These are phyloP conservation scores for Mesoclemmys tuberculata DNA, from an alignment of 2,113 vertebrate genomes.

Conservation along the genomic window DNA sequence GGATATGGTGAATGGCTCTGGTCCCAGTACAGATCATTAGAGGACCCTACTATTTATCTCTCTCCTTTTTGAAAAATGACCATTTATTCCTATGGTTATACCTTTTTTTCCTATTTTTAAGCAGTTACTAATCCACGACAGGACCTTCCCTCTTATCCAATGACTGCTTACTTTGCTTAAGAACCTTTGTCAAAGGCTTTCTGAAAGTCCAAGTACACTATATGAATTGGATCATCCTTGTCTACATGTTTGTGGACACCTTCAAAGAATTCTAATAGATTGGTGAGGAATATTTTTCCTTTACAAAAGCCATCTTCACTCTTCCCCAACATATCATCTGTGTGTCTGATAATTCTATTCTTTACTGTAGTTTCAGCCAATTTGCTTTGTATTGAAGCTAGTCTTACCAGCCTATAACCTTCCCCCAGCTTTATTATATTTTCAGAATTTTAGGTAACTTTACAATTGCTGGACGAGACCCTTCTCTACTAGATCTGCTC, in stretches of 20 bases:
- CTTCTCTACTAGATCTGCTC: background rate
- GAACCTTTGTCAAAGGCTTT: too few relatives aligned
- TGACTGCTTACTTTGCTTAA: too few relatives aligned
- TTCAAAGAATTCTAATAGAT: too few relatives aligned
- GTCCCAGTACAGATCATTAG: background rate
- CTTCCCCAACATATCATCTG: too few relatives aligned
- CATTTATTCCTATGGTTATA: background rate
- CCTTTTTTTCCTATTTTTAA: background rate
- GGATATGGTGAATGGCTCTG: background rate
- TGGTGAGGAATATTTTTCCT: too few relatives aligned
- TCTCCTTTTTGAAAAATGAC: background rate
- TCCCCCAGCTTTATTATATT: background rate
- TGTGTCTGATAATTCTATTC: background rate
- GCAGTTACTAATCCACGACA: too few relatives aligned
- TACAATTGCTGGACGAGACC: background rate
- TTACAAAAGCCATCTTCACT: too few relatives aligned
- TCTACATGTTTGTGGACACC: too few relatives aligned
- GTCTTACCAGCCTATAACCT: background rate
- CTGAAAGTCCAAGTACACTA: too few relatives aligned
- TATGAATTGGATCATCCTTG: too few relatives aligned
- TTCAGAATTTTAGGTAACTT: background rate
- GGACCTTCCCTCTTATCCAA: too few relatives aligned
- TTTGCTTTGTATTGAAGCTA: background rate
- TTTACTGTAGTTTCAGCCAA: background rate
- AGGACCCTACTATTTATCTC: background rate